These are phyloP conservation scores for Etheostoma spectabile DNA, from an alignment of 2,113 vertebrate genomes.

Conservation along the genomic window DNA sequence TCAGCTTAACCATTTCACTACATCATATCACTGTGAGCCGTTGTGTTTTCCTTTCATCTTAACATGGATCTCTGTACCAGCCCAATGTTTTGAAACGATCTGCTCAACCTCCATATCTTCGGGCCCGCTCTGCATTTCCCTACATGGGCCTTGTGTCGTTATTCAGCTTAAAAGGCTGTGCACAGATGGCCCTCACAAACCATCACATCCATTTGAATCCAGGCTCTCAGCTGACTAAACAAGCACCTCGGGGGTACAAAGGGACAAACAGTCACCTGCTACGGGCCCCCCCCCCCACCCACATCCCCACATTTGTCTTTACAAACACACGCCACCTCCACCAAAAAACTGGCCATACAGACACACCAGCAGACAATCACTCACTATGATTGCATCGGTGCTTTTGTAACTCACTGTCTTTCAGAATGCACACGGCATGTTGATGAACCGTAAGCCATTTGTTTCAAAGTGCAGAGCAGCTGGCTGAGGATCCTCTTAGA, in stretches of 20 bases:
- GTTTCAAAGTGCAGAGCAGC: slow-evolving; percentile 23
- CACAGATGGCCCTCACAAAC: slow-evolving; percentile 61
- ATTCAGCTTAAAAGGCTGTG: slow-evolving; percentile 44
- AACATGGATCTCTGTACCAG: slow-evolving; percentile 16
- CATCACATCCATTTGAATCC: slow-evolving; percentile 61
- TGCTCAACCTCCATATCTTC: slow-evolving; percentile 24
- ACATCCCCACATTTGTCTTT: slow-evolving; percentile 4
- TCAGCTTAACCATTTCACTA: slow-evolving; percentile 45
- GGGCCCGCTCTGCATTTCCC: slow-evolving; percentile 26
- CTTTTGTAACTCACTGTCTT: slow-evolving; percentile 37
- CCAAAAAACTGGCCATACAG: slow-evolving; percentile 2
- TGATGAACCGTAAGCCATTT: slow-evolving; percentile 16
- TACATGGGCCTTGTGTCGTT: slow-evolving; percentile 44
- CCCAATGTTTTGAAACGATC: slow-evolving; percentile 28
- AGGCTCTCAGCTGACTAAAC: slow-evolving; percentile 72
- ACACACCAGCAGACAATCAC: slow-evolving; percentile 15
- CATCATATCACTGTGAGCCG: slow-evolving; percentile 6
- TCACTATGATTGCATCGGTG: slow-evolving; percentile 40
- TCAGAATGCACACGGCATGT: slow-evolving; percentile 14
- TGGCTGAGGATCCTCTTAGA: slow-evolving; percentile 39
- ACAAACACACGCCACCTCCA: slow-evolving; percentile 37
- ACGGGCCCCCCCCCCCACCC: background rate
- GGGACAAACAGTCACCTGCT: slow-evolving; percentile 61
- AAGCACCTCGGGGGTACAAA: slow-evolving; percentile 51
- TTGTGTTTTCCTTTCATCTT: slow-evolving; percentile 30